These are phyloP conservation scores for Acanthosepion esculentum DNA, from an alignment of 2,888 invertebrate species.

Conservation along the genomic window DNA sequence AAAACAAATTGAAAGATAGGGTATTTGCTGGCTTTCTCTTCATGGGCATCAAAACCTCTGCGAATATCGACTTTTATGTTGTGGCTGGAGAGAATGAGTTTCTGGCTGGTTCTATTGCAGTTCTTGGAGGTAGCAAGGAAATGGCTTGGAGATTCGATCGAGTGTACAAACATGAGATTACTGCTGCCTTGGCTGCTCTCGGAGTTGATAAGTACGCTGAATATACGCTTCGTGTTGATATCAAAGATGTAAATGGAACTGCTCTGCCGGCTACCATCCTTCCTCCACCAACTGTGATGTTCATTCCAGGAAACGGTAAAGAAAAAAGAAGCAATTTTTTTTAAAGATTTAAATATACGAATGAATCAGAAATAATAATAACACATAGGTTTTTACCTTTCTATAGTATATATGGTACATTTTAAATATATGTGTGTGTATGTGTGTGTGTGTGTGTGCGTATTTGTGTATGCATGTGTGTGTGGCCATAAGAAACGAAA, in stretches of 20 bases:
- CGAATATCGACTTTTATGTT: slow-evolving; percentile 50
- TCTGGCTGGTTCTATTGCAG: slow-evolving; percentile 49
- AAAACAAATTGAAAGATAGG: slow-evolving; percentile 48
- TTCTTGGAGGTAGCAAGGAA: slow-evolving; percentile 51
- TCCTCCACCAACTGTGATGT: slow-evolving; percentile 54
- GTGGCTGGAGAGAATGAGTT: slow-evolving; percentile 24
- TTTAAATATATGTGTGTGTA: too few relatives aligned
- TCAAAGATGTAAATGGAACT: slow-evolving; percentile 50
- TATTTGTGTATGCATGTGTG: too few relatives aligned
- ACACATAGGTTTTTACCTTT: too few relatives aligned
- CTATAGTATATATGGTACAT: too few relatives aligned
- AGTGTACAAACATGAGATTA: slow-evolving; percentile 50
- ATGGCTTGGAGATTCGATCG: slow-evolving; percentile 51
- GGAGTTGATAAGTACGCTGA: slow-evolving; percentile 37
- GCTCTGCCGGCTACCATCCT: slow-evolving; percentile 38
- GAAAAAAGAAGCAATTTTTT: neutral
- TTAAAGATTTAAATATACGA: too few relatives aligned
- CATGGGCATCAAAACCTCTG: slow-evolving; percentile 53
- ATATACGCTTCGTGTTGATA: slow-evolving; percentile 37
- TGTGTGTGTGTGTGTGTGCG: too few relatives aligned
- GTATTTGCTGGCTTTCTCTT: slow-evolving; percentile 55
- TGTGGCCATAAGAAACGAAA: too few relatives aligned
- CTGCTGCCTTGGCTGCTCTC: slow-evolving; percentile 41
- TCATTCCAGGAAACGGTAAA: slow-evolving; percentile 52
- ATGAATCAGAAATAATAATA: too few relatives aligned